Base-by-base conservation (phyloP, 2,797 vertebrate genomes). In the Acipenser ruthenus region DNA sequence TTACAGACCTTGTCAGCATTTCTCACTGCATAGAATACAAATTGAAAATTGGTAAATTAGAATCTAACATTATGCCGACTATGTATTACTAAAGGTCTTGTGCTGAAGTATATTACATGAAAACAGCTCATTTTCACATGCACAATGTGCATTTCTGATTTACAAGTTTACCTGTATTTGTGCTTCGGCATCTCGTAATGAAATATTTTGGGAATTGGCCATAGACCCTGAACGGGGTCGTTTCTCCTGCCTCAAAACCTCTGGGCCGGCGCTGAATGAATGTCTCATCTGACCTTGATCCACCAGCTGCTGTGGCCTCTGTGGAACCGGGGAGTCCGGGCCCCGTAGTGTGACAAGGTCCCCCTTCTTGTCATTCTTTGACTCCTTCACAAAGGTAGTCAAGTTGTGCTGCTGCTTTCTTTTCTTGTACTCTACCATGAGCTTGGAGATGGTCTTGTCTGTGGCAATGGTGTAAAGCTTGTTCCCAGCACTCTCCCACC, bases 401-500 rank as follows among this genome's bases (percentile, higher is more conserved):
- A 93, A 86, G 73, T 88, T 85, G 77, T 96, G 94, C 77, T 92
- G 93, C 80, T 97, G 95, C 62, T 92, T 96, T 80, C 95, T 84
- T 72, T 88, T 94, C 68, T 96, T 99, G 75, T 99, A 99, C 70
- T 99, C 95, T 1, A 90, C 89, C 94, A 99, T 94, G 65, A 99
- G 80, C 77, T 96, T 97, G 8, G 91, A 91, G 73, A 99, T 91
- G 68, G 93, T 97, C 78, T 88, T 94, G 80, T 99, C 96, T 0
- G 95, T 89, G 7, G 96, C 96, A 65, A 98, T 96, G 71, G 93
- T 96, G 80, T 93, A 98, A 70, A 99, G 94, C 71, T 93, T 97
- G 85, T 94, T 97, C 0, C 96, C 91, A 0, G 96, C 95, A 0
- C 77, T 94, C 73, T 98, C 97, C 97, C 97, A 99, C 97, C 97